Evolutionary conservation across 2,888 invertebrate genomes (phyloP).

Genomic region (Drosophila pegasa): DNA sequence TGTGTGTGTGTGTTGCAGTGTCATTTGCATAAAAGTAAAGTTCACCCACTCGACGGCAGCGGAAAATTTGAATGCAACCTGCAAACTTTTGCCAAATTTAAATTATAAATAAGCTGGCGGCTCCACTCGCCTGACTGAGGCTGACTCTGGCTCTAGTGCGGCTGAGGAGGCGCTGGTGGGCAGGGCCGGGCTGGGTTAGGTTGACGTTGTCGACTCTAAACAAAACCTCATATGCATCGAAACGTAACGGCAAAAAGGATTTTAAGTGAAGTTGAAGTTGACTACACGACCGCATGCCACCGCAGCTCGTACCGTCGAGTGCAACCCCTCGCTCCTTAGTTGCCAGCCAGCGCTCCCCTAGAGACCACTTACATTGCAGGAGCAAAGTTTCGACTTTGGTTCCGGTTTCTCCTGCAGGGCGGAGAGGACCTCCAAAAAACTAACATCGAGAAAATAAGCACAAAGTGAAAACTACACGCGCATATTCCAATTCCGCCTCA

Average conservation of each 20-base stretch:
- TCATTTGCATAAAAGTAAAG: conserved; percentile 80
- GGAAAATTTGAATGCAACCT: conserved; percentile 76
- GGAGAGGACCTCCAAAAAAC: conserved; percentile 57
- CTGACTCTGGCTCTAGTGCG: conserved; percentile 22
- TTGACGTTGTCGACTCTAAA: conserved; percentile 56
- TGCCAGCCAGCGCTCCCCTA: conserved; percentile 2
- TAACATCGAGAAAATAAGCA: conserved; percentile 67
- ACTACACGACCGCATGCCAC: conserved; percentile 75
- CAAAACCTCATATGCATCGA: conserved; percentile 82
- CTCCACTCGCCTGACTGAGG: conserved; percentile 29
- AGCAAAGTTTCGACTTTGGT: conserved; percentile 64
- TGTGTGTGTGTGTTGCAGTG: conserved; percentile 49
- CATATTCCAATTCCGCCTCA: conserved; percentile 74
- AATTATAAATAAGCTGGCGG: conserved; percentile 76
- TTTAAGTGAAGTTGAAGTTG: conserved; percentile 81
- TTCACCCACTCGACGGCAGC: conserved; percentile 76
- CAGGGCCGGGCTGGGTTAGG: neutral
- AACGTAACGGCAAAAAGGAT: conserved; percentile 80
- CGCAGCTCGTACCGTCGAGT: conserved; percentile 11
- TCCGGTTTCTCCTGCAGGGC: conserved; percentile 14
- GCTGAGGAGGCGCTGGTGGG: neutral
- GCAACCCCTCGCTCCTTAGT: neutral
- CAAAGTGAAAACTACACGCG: conserved; percentile 73
- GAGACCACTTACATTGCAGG: conserved; percentile 76
- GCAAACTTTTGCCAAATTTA: conserved; percentile 78